Conservation (phyloP, 2,113 vertebrate genomes). For the Ornithorhynchus anatinus region DNA sequence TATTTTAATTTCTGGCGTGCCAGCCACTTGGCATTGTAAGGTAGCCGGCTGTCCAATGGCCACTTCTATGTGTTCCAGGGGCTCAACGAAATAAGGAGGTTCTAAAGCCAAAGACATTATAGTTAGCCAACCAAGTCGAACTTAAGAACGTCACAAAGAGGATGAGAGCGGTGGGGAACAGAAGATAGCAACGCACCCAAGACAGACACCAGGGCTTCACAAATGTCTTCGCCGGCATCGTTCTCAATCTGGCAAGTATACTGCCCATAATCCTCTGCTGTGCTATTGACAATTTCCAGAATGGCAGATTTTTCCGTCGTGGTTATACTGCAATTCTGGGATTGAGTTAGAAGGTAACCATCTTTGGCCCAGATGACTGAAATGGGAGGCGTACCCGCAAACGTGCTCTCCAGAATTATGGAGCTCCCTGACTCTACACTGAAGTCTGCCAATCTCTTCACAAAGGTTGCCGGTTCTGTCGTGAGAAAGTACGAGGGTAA, state of each 20-base stretch:
- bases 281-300: constrained; percentile 88
- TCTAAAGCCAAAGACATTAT: constrained; percentile 75
- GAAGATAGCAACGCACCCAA: constrained; percentile 77
- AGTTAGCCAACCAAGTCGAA: constrained; percentile 14
- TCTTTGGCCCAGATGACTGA: constrained; percentile 91
- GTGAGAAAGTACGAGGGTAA: constrained; percentile 38
- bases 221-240: constrained; percentile 86
- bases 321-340: constrained; percentile 87
- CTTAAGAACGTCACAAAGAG: not conserved
- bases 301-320: constrained; percentile 93
- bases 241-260: constrained; percentile 92
- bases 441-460: constrained; percentile 89
- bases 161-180: not conserved
- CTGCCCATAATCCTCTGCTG: constrained; percentile 82
- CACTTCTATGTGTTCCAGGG: constrained; percentile 88
- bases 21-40: constrained; percentile 90
- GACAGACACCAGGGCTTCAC: constrained; percentile 83
- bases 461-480: constrained; percentile 91
- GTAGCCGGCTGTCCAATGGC: constrained; percentile 84
- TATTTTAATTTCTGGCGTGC: constrained; percentile 94
- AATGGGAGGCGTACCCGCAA: constrained; percentile 87
- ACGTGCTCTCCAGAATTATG: constrained; percentile 86
- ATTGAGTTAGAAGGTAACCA: constrained; percentile 80
- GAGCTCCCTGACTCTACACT: constrained; percentile 88
- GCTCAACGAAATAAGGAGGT: constrained; percentile 88